Evolutionary conservation across 2,113 vertebrate species (phyloP).

Genomic region (Rutilus rutilus): DNA sequence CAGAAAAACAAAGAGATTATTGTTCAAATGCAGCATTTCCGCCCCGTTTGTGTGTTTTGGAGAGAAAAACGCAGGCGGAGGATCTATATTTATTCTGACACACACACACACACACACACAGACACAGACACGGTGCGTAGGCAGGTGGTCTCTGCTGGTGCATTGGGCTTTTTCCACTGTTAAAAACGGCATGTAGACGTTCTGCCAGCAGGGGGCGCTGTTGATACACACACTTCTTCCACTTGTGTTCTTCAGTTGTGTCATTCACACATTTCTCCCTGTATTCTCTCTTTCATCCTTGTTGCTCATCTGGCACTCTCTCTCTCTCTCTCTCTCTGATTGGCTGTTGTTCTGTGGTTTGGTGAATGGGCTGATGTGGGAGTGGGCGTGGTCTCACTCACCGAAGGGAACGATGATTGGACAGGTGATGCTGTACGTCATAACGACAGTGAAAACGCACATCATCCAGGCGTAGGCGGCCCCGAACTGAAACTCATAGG

Average conservation of each 20-base stretch:
- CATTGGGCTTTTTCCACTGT: not conserved
- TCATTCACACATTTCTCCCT: not conserved
- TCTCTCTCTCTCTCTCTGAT: not conserved
- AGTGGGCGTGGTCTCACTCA: conserved; percentile 66
- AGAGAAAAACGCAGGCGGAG: conserved; percentile 4
- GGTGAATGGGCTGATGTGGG: conserved; percentile 24
- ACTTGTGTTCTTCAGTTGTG: not conserved
- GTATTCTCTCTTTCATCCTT: not conserved
- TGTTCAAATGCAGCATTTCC: too few relatives aligned
- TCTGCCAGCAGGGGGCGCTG: conserved; percentile 42
- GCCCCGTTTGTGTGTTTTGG: not conserved
- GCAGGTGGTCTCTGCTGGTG: not conserved
- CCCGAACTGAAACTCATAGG: conserved; percentile 98
- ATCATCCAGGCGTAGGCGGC: conserved; percentile 98
- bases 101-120: conserved; percentile 2
- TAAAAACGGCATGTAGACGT: not conserved
- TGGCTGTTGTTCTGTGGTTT: not conserved
- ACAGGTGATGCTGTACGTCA: conserved; percentile 99
- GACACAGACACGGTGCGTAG: not conserved
- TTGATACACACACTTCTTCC: not conserved
- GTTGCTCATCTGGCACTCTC: not conserved
- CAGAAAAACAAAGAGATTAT: conserved; percentile 1
- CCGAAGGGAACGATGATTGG: conserved; percentile 97
- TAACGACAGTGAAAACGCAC: conserved; percentile 98
- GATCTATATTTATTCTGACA: conserved; percentile 22